Evolutionary conservation across 30 jellyfish, hydroid and myxozoan genomes (phyloP).

Genomic region (Hydractinia symbiolongicarpus): DNA sequence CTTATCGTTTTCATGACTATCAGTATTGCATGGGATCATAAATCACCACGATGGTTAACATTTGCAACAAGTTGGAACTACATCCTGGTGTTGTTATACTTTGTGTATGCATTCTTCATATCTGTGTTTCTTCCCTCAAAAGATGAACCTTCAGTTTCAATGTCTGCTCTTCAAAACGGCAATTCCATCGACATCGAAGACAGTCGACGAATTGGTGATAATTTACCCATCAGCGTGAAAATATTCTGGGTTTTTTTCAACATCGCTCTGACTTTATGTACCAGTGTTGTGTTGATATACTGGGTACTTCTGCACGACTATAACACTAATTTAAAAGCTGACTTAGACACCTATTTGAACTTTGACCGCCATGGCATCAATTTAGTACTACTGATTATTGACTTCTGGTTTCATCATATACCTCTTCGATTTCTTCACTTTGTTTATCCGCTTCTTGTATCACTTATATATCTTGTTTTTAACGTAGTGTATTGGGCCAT

Average conservation of each 20-base stretch:
- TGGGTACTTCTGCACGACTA: constrained; percentile 17
- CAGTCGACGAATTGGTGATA: too few relatives aligned
- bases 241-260: neutral
- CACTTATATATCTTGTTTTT: neutral
- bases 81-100: neutral
- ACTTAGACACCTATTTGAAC: neutral
- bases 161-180: neutral
- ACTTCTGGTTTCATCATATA: neutral
- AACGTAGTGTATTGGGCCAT: constrained; percentile 13
- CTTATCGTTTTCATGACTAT: neutral
- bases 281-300: neutral
- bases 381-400: neutral
- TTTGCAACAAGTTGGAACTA: constrained; percentile 13
- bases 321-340: neutral
- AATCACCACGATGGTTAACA: constrained; percentile 14
- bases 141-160: neutral
- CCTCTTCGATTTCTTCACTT: constrained; percentile 16
- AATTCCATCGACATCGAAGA: too few relatives aligned
- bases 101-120: neutral
- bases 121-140: neutral
- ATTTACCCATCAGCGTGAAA: neutral
- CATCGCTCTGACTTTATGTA: neutral
- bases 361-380: constrained; percentile 29
- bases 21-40: constrained; percentile 1
- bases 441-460: neutral